Conservation (phyloP, 2,888 invertebrate species). For the Psylliodes chrysocephalus region DNA sequence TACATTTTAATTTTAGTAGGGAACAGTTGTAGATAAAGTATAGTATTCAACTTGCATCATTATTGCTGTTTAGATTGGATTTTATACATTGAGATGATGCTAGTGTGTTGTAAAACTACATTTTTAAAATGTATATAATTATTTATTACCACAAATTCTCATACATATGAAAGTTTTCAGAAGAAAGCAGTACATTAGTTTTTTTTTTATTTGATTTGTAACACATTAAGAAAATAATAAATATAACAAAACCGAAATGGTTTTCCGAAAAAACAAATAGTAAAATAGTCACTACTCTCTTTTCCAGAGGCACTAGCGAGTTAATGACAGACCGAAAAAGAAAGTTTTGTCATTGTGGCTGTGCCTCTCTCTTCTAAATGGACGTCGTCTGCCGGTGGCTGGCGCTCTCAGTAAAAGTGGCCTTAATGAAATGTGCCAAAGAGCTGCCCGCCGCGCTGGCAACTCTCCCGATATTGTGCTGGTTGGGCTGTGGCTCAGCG, state of each 20-base stretch:
- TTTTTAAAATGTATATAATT: too few species aligned
- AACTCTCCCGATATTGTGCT: constrained; percentile 30
- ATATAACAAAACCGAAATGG: constrained; percentile 41
- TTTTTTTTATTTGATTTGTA: background rate
- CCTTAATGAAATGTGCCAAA: constrained; percentile 60
- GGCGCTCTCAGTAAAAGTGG: constrained; percentile 45
- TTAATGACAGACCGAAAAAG: constrained; percentile 55
- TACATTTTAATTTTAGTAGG: too few species aligned
- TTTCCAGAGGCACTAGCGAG: constrained; percentile 65
- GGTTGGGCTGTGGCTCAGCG: constrained; percentile 19
- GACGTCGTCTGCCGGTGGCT: constrained; percentile 47
- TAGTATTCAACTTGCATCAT: too few species aligned
- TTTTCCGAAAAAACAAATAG: constrained; percentile 45
- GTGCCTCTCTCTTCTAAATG: constrained; percentile 56
- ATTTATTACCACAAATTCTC: too few species aligned
- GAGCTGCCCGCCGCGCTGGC: constrained; percentile 39
- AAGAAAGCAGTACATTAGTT: too few species aligned
- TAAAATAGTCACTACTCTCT: constrained; percentile 63
- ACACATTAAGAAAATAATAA: background rate
- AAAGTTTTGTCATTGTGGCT: constrained; percentile 61
- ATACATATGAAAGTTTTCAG: too few species aligned
- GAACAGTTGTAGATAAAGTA: too few species aligned
- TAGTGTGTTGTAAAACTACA: too few species aligned
- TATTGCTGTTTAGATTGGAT: too few species aligned
- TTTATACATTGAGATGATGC: too few species aligned